Percentiles rank a stretch among this genome's conserved stretches.
Evolutionary conservation across 2,113 vertebrate genomes (phyloP).

Genomic region (Pedionomus torquatus): DNA sequence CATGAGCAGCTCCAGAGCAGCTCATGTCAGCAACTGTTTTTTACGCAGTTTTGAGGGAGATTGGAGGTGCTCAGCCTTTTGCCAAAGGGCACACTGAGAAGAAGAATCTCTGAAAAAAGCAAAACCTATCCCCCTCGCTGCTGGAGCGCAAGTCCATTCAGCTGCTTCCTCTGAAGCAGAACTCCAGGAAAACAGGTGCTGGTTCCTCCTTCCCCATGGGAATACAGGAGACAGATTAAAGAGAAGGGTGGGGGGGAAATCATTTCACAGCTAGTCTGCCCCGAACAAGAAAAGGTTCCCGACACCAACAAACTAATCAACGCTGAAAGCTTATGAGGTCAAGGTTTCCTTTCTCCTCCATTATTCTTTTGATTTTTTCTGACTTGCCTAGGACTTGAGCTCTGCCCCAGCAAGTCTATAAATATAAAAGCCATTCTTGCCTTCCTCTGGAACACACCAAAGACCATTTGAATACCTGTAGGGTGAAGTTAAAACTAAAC

Average conservation of each 20-base stretch:
- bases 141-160: background rate
- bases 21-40: background rate
- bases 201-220: background rate
- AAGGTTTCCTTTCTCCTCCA: conserved; percentile 43
- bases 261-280: conserved; percentile 21
- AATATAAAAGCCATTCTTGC: conserved; percentile 3
- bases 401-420: background rate
- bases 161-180: background rate
- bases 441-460: background rate
- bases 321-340: conserved; percentile 50
- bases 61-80: background rate
- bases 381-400: background rate
- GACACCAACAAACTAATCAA: conserved; percentile 62
- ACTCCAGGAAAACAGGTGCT: background rate
- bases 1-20: background rate
- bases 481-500: background rate
- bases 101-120: background rate
- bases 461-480: background rate
- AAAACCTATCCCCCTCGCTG: fast-evolving
- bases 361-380: conserved; percentile 48
- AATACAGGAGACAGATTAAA: conserved; percentile 29
- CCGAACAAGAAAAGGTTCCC: conserved; percentile 21
- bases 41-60: background rate
- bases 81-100: background rate
- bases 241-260: background rate